Evolutionary conservation across 2,797 vertebrate species (phyloP), one percentile per base, ranked within the genome.

Genomic region (Spinus olivaceus): DNA sequence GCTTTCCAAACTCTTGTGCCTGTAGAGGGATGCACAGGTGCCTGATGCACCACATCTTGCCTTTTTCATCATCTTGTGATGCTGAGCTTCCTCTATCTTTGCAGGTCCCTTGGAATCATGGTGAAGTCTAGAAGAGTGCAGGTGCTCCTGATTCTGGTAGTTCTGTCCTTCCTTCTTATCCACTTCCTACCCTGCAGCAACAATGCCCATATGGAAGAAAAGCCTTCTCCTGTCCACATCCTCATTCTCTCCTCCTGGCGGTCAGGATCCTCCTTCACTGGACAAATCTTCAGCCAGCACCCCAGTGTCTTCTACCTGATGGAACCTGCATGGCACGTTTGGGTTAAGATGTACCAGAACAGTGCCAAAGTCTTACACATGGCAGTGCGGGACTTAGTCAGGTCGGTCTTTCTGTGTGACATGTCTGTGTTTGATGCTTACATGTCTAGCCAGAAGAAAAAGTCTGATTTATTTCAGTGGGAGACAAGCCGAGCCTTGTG

Each of bases 321-420:
- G 99, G 99, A 99, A 95, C 99, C 99, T 0, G 98, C 97, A 0
- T 99, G 99, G 99, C 99, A 99, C 0, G 98, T 99, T 22, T 99
- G 99, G 99, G 97, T 85, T 49, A 88, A 35, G 2, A 97, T 99
- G 88, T 76, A 95, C 30, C 93, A 97, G 28, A 96, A 97, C 5
- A 98, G 95, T 0, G 97, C 98, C 1, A 88, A 86, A 19, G 91
- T 85, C 2, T 95, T 99, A 24, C 98, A 98, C 5, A 99, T 99
- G 99, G 98, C 99, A 0, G 97, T 98, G n/a, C 96, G 99, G 53
- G 99, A 99, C 79, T 94, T 99, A 3, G 57, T 99, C 3, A 98
- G 98, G 21, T 98, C 98, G 0, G 10, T 98, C 27, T 99, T 99
- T 82, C 97, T 98, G 73, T 99, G 99, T 25, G 99, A 99, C 97